These are phyloP conservation scores for Sycophaga agraensis DNA, from an alignment of 1,140 invertebrate genomes.

Conservation along the genomic window DNA sequence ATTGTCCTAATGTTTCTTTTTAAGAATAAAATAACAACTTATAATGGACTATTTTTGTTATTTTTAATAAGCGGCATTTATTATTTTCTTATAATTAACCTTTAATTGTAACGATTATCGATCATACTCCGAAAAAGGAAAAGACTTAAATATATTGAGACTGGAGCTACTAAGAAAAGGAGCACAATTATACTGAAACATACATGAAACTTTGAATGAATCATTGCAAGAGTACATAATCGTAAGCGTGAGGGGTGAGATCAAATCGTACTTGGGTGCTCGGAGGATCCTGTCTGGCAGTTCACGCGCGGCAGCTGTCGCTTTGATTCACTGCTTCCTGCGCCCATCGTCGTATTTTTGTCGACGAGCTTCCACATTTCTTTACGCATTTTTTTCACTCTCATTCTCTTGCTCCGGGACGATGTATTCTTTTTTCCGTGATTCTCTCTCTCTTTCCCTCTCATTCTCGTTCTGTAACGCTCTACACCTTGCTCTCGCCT, in stretches of 20 bases:
- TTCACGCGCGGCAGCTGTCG: constrained; percentile 39
- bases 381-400: constrained; percentile 31
- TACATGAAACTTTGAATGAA: constrained; percentile 4
- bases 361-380: constrained; percentile 29
- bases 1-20: too few relatives aligned
- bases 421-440: constrained; percentile 1
- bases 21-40: too few relatives aligned
- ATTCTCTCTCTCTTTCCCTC: background rate
- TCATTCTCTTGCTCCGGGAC: background rate
- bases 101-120: too few relatives aligned
- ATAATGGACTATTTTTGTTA: too few relatives aligned
- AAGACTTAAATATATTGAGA: too few relatives aligned
- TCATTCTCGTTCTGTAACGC: background rate
- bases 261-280: constrained; percentile 37
- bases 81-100: too few relatives aligned
- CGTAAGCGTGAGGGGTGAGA: constrained; percentile 23
- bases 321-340: constrained; percentile 53
- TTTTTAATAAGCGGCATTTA: too few relatives aligned
- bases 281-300: constrained; percentile 33
- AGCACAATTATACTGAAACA: background rate
- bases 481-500: constrained; percentile 18
- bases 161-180: too few relatives aligned
- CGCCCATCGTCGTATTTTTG: constrained; percentile 44
- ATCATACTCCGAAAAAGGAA: too few relatives aligned
- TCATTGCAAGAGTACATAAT: background rate